These are phyloP conservation scores for Odontomyia ornata DNA, from an alignment of 2,888 invertebrate species.

Conservation along the genomic window DNA sequence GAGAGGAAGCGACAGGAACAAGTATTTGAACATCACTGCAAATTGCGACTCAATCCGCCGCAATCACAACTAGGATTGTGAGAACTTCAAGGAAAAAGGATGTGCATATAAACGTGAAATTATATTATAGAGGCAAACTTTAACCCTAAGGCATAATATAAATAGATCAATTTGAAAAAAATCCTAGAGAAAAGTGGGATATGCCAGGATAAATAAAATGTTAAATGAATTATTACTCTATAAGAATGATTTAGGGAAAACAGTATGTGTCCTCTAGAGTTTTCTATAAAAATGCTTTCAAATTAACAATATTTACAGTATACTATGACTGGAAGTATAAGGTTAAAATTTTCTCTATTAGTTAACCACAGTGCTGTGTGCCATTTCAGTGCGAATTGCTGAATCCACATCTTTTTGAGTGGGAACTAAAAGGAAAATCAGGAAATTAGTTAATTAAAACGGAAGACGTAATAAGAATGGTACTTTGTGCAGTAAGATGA, in stretches of 20 bases:
- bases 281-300: too few relatives aligned
- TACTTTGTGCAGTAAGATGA: slow-evolving; percentile 19
- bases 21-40: slow-evolving; percentile 49
- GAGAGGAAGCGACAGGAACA: slow-evolving; percentile 39
- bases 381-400: not conserved
- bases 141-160: too few relatives aligned
- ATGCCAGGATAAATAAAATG: too few relatives aligned
- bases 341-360: not conserved
- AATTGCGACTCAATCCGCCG: slow-evolving; percentile 48
- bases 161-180: too few relatives aligned
- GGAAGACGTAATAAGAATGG: slow-evolving; percentile 47
- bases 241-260: too few relatives aligned
- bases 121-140: not conserved
- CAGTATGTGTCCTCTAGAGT: too few relatives aligned
- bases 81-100: slow-evolving; percentile 28
- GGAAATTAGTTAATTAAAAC: slow-evolving; percentile 49
- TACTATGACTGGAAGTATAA: not conserved
- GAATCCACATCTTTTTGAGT: not conserved
- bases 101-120: not conserved
- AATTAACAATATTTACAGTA: too few relatives aligned
- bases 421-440: not conserved
- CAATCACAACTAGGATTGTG: slow-evolving; percentile 38
- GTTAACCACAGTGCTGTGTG: not conserved
- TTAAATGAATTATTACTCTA: too few relatives aligned
- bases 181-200: too few relatives aligned